Conservation (phyloP, 2,113 vertebrate species). For the Aythya baeri region DNA sequence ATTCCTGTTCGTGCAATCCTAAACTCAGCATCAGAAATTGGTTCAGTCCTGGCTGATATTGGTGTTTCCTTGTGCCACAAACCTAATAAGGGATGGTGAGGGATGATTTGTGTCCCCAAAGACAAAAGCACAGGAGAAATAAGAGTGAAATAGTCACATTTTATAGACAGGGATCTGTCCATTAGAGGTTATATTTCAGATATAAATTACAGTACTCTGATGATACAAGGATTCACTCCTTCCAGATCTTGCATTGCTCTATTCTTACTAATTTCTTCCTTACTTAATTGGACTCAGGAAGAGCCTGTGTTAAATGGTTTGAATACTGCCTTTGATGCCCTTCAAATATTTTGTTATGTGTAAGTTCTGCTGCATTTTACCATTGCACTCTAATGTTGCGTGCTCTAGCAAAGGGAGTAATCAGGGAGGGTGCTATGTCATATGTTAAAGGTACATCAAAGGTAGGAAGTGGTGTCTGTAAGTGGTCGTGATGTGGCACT, state of each 20-base stretch:
- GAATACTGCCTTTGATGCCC: neutral
- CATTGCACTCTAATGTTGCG: fast-evolving
- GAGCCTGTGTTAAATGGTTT: neutral
- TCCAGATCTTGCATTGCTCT: neutral
- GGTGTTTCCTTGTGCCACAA: neutral
- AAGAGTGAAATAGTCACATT: neutral
- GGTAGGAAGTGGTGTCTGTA: neutral
- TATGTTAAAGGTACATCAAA: neutral
- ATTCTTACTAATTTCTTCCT: neutral
- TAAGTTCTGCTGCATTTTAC: neutral
- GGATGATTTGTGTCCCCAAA: neutral
- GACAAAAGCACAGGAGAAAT: neutral
- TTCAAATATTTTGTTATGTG: neutral
- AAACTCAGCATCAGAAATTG: neutral
- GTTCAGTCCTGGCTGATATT: neutral
- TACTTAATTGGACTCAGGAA: neutral
- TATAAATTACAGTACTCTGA: neutral
- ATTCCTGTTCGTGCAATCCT: neutral
- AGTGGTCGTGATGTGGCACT: neutral
- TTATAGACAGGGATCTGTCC: neutral
- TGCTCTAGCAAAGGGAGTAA: neutral
- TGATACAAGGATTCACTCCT: neutral
- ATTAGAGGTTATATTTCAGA: neutral
- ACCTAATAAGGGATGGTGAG: fast-evolving
- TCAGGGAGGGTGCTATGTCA: neutral